Evolutionary conservation across 2,797 vertebrate species (phyloP).

Genomic region (Coregonus sp.): DNA sequence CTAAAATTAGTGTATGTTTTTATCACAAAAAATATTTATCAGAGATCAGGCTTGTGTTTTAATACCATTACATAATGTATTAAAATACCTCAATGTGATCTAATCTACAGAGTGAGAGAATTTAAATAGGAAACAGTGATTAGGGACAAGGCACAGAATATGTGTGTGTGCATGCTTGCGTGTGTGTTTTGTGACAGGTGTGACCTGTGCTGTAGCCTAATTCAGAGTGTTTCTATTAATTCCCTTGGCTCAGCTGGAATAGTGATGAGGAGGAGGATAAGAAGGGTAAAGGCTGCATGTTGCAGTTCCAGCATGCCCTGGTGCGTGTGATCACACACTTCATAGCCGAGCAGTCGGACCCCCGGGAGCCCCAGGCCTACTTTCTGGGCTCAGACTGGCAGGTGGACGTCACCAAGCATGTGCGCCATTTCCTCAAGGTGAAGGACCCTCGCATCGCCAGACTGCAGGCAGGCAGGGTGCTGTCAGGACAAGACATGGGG

Average conservation of each 20-base stretch:
- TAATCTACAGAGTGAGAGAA: slow-evolving; percentile 45
- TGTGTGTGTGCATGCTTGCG: not conserved
- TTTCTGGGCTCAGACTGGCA: slow-evolving; percentile 94
- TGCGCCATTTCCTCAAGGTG: slow-evolving; percentile 89
- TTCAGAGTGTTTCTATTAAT: slow-evolving; percentile 19
- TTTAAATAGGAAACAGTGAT: slow-evolving; percentile 34
- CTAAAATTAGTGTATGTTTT: not conserved
- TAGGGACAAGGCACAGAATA: no score
- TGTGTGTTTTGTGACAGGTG: slow-evolving; percentile 35
- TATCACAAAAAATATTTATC: slow-evolving; percentile 47
- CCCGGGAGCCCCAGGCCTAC: slow-evolving; percentile 73
- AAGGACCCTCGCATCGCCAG: slow-evolving; percentile 86
- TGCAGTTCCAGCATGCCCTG: slow-evolving; percentile 89
- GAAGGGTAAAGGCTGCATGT: slow-evolving; percentile 85
- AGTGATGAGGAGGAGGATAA: slow-evolving; percentile 87
- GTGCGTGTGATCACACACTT: slow-evolving; percentile 90
- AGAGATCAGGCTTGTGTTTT: slow-evolving; percentile 18
- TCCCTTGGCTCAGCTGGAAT: slow-evolving; percentile 80
- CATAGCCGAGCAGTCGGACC: slow-evolving; percentile 80
- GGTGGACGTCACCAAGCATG: slow-evolving; percentile 87
- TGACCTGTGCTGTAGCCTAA: slow-evolving; percentile 30
- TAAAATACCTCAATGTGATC: slow-evolving; percentile 50
- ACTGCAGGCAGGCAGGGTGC: slow-evolving; percentile 82
- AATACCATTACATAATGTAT: slow-evolving; percentile 36
- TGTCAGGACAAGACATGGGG: slow-evolving; percentile 86